Evolutionary conservation across 2,888 invertebrate species (phyloP).

Genomic region (Hipparchia semele): DNA sequence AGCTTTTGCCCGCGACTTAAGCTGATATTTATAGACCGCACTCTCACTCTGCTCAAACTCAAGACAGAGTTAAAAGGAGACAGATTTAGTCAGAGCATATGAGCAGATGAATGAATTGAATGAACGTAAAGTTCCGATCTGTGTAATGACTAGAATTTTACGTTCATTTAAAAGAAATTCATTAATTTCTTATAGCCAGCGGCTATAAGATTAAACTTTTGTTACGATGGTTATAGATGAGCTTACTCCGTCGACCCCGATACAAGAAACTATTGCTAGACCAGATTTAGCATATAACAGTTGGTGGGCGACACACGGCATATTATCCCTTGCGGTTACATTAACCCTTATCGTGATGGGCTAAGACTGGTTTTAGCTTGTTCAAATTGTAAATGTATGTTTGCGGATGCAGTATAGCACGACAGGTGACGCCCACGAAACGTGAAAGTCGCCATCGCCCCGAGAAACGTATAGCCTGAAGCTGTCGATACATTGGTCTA

Average conservation of each 20-base stretch:
- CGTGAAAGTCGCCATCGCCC: conserved; percentile 60
- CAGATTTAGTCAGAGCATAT: too few species aligned
- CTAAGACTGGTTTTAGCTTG: conserved; percentile 26
- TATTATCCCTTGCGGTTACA: not conserved
- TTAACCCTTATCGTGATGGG: conserved; percentile 9
- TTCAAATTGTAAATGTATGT: not conserved
- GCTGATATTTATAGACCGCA: too few species aligned
- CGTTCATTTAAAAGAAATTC: too few species aligned
- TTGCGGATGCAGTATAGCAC: conserved; percentile 51
- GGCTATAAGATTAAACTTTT: not conserved
- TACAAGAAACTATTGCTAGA: conserved; percentile 36
- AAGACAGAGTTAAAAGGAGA: too few species aligned
- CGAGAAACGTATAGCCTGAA: conserved; percentile 32
- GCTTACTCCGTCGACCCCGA: conserved; percentile 31
- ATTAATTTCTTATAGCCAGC: not conserved
- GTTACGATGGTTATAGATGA: conserved; percentile 24
- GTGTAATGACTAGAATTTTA: too few species aligned
- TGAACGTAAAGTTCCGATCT: too few species aligned
- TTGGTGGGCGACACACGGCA: conserved; percentile 31
- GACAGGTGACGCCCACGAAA: conserved; percentile 66
- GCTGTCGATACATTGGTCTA: conserved; percentile 13
- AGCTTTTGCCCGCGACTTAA: too few species aligned
- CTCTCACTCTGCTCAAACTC: too few species aligned
- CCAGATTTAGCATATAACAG: conserved; percentile 34
- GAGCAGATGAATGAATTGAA: too few species aligned